These are phyloP conservation scores for Hirundo rustica DNA, from an alignment of 2,797 vertebrate species.

Conservation along the genomic window DNA sequence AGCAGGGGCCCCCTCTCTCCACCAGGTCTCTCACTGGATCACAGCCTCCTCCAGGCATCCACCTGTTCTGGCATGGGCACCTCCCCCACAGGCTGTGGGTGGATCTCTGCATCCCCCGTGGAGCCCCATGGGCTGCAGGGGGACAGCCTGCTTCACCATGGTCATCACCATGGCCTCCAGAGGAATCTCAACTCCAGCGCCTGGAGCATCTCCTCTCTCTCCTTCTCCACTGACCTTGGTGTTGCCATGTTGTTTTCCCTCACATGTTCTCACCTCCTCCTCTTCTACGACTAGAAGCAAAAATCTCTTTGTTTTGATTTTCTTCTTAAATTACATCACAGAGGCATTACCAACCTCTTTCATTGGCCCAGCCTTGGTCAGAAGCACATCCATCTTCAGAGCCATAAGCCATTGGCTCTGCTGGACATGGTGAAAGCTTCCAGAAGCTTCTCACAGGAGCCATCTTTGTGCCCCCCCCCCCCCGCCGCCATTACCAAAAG, in stretches of 20 bases:
- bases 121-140: neutral
- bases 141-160: neutral
- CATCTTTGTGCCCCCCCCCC: neutral
- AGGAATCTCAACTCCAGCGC: neutral
- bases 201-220: neutral
- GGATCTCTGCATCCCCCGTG: neutral
- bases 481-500: too few species aligned
- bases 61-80: too few species aligned
- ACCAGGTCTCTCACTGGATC: too few species aligned
- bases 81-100: neutral
- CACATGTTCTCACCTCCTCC: neutral
- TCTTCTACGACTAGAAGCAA: neutral
- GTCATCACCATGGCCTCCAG: neutral
- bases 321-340: neutral
- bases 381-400: too few species aligned
- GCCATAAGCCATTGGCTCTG: too few species aligned
- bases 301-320: neutral
- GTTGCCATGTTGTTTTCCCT: neutral
- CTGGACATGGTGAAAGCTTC: neutral
- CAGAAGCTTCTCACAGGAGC: neutral
- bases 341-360: neutral
- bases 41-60: too few species aligned
- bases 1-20: too few species aligned
- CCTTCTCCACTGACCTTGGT: neutral
- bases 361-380: too few species aligned